These are phyloP conservation scores for Oryctes rhinoceros DNA, from an alignment of 1,140 invertebrate genomes.

Conservation along the genomic window DNA sequence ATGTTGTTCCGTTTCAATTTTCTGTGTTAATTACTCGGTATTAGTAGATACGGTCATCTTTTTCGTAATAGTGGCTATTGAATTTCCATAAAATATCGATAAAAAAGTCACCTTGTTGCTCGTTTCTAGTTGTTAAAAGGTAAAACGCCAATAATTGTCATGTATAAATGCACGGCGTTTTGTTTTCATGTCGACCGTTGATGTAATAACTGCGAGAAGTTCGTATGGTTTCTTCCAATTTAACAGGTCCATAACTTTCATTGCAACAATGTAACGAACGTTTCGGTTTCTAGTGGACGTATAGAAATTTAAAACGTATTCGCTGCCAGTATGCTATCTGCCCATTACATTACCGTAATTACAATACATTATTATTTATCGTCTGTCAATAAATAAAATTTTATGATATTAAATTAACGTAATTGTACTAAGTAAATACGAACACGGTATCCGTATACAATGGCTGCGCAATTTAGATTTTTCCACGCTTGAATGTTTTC, in stretches of 20 bases:
- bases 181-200: not conserved
- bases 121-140: not conserved
- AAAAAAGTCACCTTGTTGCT: not conserved
- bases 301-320: conserved; percentile 2
- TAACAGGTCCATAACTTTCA: conserved; percentile 18
- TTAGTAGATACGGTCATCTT: too few species aligned
- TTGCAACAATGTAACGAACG: not conserved
- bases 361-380: conserved; percentile 28
- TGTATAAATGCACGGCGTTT: not conserved
- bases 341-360: conserved; percentile 30
- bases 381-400: conserved; percentile 37
- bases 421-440: conserved; percentile 7
- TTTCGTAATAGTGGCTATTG: not conserved
- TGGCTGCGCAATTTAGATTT: not conserved
- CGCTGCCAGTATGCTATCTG: conserved; percentile 11
- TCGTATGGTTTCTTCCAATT: not conserved
- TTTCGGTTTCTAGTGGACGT: not conserved
- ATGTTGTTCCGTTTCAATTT: too few species aligned
- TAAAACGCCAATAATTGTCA: not conserved
- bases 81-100: conserved; percentile 7
- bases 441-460: conserved; percentile 4
- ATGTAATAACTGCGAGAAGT: not conserved
- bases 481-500: not conserved
- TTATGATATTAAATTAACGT: conserved; percentile 35
- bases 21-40: too few species aligned